Evolutionary conservation across 2,797 vertebrate species (phyloP), one percentile per base, ranked within the genome.

Genomic region (Parotocinclus haroldoi): DNA sequence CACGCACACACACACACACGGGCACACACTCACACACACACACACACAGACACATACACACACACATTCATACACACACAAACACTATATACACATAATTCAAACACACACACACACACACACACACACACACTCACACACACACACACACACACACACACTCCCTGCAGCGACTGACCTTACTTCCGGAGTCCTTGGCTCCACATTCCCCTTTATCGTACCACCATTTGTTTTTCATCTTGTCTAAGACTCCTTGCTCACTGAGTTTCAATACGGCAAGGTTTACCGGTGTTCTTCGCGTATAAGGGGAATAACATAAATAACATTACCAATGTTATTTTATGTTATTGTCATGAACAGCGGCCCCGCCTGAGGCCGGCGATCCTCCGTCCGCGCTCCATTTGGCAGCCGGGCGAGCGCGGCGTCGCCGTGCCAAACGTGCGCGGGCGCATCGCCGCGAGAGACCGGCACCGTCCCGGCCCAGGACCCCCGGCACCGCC

Each of bases 321-420:
- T 98, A 98, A 98, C 95, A 97, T 96, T 96, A 95, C 91, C 92
- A 95, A 98, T 98, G 95, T 97, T 97, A 98, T 97, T 93, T 97
- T 97, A 98, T 97, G 95, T 98, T 98, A 98, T 97, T 97, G 94
- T 80, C 92, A 89, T 75, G 74, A 71, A 78, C 76, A 78, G 62
- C 74, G 76, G 73, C 73, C 70, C 76, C 73, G 73, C 69, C 66
- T 68, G 70, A 61, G 38, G 58, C 45, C 88, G 90, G 91, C 90
- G 91, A 93, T 92, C 57, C 87, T 77, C 70, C 89, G 90, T 91
- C 91, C 90, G 89, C 89, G 91, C 92, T 78, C 92, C 91, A 93
- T 93, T 92, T 94, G 92, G 91, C 91, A 89, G 57, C 89, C 91
- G 84, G 27, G 90, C 90, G 92, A 93, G 71, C n/a, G 83, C 68